phyloP scores from a whole-genome alignment of 1,140 invertebrate species.

The Trinorchestia longiramus region DNA sequence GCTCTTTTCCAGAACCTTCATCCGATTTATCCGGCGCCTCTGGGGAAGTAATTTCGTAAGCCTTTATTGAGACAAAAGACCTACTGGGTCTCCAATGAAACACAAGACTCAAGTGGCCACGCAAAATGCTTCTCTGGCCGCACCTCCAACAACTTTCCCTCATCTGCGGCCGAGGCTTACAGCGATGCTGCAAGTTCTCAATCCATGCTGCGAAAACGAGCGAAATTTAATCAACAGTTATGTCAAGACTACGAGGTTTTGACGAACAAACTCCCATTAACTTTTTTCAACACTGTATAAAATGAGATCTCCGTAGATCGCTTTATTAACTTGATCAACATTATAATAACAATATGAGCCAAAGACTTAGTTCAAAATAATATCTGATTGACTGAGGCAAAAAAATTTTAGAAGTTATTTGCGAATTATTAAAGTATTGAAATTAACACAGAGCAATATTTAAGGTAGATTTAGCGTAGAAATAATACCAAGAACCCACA shows the following conservation, averaged over 20 bases:
- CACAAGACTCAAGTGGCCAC: neutral
- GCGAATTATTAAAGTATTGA: too few relatives aligned
- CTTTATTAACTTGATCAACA: too few relatives aligned
- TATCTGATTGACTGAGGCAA: too few relatives aligned
- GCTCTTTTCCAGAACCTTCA: neutral
- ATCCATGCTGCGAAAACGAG: neutral
- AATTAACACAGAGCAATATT: too few relatives aligned
- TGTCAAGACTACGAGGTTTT: neutral
- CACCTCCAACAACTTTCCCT: neutral
- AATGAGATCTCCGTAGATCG: neutral
- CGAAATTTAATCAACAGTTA: neutral
- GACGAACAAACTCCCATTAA: neutral
- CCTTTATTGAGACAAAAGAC: slow-evolving; percentile 42
- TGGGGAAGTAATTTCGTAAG: neutral
- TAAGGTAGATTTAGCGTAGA: too few relatives aligned
- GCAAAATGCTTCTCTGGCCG: neutral
- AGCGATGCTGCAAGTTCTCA: neutral
- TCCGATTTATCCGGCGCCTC: slow-evolving; percentile 1
- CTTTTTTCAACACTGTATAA: neutral
- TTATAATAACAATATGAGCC: too few relatives aligned
- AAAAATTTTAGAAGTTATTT: too few relatives aligned
- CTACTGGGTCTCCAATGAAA: slow-evolving; percentile 40
- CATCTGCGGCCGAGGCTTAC: neutral
- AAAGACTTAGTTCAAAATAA: too few relatives aligned
- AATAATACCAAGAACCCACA: too few relatives aligned